Conservation (phyloP, 1,140 invertebrate species). For the Drosophila nigrodunni region DNA sequence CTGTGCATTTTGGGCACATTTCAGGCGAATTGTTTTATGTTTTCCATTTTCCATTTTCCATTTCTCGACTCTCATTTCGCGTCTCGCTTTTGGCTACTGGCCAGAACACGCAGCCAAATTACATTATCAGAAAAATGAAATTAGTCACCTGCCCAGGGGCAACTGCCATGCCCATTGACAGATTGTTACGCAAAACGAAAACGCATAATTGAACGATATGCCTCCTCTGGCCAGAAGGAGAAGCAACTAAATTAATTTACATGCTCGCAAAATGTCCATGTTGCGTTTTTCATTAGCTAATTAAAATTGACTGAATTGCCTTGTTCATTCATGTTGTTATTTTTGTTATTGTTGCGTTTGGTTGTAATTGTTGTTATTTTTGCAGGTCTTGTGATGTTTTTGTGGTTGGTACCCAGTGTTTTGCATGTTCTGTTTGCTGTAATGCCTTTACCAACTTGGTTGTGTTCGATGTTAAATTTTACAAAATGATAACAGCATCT, state of each 20-base stretch:
- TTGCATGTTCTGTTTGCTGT: constrained; percentile 16
- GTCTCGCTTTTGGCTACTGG: not conserved
- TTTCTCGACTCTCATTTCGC: not conserved
- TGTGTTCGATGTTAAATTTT: constrained; percentile 26
- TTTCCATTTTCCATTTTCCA: not conserved
- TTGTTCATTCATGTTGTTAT: constrained; percentile 36
- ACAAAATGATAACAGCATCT: constrained; percentile 36
- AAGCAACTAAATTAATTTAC: constrained; percentile 38
- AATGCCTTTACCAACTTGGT: not conserved
- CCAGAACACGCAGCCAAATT: constrained; percentile 43
- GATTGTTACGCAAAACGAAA: constrained; percentile 15
- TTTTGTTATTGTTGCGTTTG: not conserved
- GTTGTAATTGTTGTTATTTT: constrained; percentile 19
- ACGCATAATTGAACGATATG: constrained; percentile 35
- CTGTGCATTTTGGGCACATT: constrained; percentile 27
- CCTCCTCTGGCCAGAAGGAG: not conserved
- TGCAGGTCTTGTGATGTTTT: constrained; percentile 21
- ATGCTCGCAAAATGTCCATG: constrained; percentile 38
- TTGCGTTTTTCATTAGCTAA: constrained; percentile 55
- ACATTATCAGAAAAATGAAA: constrained; percentile 63
- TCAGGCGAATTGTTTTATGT: constrained; percentile 36
- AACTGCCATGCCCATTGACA: constrained; percentile 34
- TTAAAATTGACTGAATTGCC: constrained; percentile 53
- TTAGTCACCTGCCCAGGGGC: constrained; percentile 42
- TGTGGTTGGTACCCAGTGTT: constrained; percentile 3